Percentiles rank a stretch among this genome's conserved stretches.
phyloP scores from a whole-genome alignment of 1,140 invertebrate species.

The Drosophila sechellia region DNA sequence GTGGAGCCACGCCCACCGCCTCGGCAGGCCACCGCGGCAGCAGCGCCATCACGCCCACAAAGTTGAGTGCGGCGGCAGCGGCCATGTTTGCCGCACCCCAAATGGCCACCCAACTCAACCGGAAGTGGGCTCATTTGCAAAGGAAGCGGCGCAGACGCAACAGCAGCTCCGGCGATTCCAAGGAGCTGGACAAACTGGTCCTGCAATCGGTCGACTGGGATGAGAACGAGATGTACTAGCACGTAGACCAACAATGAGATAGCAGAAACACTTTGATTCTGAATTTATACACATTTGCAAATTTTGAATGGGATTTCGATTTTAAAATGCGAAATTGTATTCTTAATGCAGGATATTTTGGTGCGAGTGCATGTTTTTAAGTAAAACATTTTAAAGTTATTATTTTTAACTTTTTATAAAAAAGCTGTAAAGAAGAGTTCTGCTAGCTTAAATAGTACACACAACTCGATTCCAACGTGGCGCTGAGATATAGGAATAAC shows the following conservation, averaged over 20 bases:
- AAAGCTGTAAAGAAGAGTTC: background rate
- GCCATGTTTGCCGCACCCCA: slow-evolving; percentile 75
- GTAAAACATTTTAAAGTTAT: too few species aligned
- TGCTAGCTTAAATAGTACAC: slow-evolving; percentile 13
- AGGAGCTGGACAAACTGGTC: slow-evolving; percentile 82
- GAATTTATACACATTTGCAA: too few species aligned
- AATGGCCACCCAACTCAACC: slow-evolving; percentile 75
- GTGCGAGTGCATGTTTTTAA: too few species aligned
- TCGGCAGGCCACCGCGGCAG: slow-evolving; percentile 17
- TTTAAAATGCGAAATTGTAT: too few species aligned
- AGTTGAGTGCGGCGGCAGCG: slow-evolving; percentile 74
- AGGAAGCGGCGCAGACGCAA: slow-evolving; percentile 73
- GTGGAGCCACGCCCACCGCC: slow-evolving; percentile 51
- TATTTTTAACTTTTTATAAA: background rate
- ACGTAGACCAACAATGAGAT: background rate
- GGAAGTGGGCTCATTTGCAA: slow-evolving; percentile 80
- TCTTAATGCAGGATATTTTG: too few species aligned
- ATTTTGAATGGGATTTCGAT: too few species aligned
- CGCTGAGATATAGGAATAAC: background rate
- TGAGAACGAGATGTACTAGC: slow-evolving; percentile 84
- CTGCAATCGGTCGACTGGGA: slow-evolving; percentile 84
- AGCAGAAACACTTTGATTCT: background rate
- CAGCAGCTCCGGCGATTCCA: slow-evolving; percentile 82
- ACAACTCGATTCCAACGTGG: background rate
- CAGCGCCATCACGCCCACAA: slow-evolving; percentile 78